These are phyloP conservation scores for Harpalus rufipes DNA, from an alignment of 2,888 invertebrate species.

Conservation along the genomic window DNA sequence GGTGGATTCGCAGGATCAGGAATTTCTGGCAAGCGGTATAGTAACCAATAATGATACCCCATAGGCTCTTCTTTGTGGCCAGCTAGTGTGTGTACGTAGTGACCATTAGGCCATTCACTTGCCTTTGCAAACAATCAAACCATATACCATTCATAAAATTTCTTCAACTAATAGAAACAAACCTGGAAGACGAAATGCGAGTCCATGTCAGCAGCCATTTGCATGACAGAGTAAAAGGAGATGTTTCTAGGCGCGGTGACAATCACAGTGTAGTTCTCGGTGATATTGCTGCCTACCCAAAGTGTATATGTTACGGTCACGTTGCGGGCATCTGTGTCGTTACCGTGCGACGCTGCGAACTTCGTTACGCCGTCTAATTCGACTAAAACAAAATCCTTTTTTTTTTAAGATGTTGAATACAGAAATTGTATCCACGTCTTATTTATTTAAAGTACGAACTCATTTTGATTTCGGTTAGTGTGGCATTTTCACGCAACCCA, in stretches of 20 bases:
- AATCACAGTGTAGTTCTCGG: conserved; percentile 88
- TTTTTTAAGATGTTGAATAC: no score
- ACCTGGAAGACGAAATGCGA: conserved; percentile 79
- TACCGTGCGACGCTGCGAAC: conserved; percentile 75
- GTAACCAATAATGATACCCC: conserved; percentile 93
- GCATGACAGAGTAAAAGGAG: conserved; percentile 79
- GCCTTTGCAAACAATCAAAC: conserved; percentile 78
- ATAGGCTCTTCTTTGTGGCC: conserved; percentile 89
- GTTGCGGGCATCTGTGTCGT: conserved; percentile 83
- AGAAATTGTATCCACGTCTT: no score
- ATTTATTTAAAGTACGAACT: no score
- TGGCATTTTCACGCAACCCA: no score
- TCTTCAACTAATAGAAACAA: not conserved
- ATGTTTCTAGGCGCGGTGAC: conserved; percentile 87
- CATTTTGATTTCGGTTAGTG: no score
- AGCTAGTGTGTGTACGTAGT: conserved; percentile 92
- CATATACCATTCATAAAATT: conserved; percentile 75
- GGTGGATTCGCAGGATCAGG: conserved; percentile 91
- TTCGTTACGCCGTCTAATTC: conserved; percentile 75
- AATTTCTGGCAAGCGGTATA: conserved; percentile 89
- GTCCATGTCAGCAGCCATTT: conserved; percentile 87
- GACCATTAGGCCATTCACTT: conserved; percentile 94
- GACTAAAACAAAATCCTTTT: conserved; percentile 69
- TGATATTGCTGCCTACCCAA: conserved; percentile 93
- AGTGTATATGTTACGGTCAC: conserved; percentile 91